Conservation (phyloP, 53 echinoderm and acorn worm species). For the Antedon mediterranea region DNA sequence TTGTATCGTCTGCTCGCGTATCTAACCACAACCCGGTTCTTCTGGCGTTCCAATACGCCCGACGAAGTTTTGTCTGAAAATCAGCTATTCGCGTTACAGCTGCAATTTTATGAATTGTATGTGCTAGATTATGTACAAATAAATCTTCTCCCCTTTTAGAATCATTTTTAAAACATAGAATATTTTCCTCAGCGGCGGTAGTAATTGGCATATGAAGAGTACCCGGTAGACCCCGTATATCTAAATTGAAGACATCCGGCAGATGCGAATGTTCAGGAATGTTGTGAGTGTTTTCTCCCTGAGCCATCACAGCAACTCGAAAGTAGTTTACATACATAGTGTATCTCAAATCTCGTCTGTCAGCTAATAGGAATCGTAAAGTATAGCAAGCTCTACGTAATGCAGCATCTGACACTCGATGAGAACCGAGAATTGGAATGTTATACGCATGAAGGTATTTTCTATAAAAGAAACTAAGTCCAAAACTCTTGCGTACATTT, state of each 20-base stretch:
- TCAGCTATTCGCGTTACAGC: constrained; percentile 8
- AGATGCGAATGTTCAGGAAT: constrained; percentile 67
- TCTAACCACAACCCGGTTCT: constrained; percentile 35
- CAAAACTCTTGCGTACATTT: constrained; percentile 41
- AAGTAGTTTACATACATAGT: constrained; percentile 32
- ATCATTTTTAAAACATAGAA: constrained; percentile 52
- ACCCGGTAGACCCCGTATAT: constrained; percentile 42
- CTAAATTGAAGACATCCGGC: constrained; percentile 12
- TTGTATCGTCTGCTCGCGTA: constrained; percentile 21
- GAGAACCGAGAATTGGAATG: constrained; percentile 67
- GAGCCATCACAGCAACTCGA: constrained; percentile 40
- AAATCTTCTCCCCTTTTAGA: constrained; percentile 40
- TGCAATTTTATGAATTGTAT: constrained; percentile 48
- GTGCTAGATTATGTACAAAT: constrained; percentile 52
- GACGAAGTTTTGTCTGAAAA: constrained; percentile 27
- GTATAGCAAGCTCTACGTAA: constrained; percentile 80
- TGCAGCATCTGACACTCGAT: constrained; percentile 46
- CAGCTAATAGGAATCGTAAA: constrained; percentile 60
- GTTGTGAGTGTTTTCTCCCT: constrained; percentile 21
- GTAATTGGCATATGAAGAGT: constrained; percentile 76
- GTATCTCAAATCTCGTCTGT: constrained; percentile 54
- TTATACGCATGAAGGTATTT: constrained; percentile 84
- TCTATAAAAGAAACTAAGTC: constrained; percentile 48
- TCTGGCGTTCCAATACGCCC: constrained; percentile 55
- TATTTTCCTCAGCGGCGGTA: constrained; percentile 72